A percentile compares a stretch with the other conserved stretches of the same genome.
Conservation (phyloP, 2,113 vertebrate species). For the Notarius quadriscutis region DNA sequence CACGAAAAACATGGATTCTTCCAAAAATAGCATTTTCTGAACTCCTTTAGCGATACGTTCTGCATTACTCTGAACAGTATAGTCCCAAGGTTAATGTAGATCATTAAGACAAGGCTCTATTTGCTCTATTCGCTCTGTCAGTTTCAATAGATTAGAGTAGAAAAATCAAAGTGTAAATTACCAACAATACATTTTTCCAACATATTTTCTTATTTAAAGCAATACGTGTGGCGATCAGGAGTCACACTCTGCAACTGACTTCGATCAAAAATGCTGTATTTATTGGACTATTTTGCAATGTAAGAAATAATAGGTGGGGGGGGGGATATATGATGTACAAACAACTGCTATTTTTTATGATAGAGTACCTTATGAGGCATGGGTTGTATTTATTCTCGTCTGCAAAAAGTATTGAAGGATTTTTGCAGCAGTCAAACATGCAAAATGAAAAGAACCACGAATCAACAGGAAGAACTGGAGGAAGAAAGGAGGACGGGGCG, state of each 20-base stretch:
- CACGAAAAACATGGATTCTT: slow-evolving; percentile 8
- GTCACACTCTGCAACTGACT: slow-evolving; percentile 86
- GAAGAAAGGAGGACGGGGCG: slow-evolving; percentile 29
- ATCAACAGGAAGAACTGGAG: slow-evolving; percentile 48
- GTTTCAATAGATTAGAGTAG: slow-evolving; percentile 74
- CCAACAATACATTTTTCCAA: slow-evolving; percentile 61
- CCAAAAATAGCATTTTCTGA: neutral
- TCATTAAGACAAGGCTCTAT: slow-evolving; percentile 67
- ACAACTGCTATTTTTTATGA: slow-evolving; percentile 88
- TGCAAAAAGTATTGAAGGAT: slow-evolving; percentile 81
- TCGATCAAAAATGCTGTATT: slow-evolving; percentile 89
- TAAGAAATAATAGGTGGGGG: slow-evolving; percentile 80
- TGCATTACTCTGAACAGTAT: slow-evolving; percentile 30
- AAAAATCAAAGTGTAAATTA: slow-evolving; percentile 75
- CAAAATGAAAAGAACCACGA: slow-evolving; percentile 65
- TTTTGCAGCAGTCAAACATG: slow-evolving; percentile 82
- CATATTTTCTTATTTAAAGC: slow-evolving; percentile 84
- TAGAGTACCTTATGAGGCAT: slow-evolving; percentile 47
- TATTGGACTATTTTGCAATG: slow-evolving; percentile 87
- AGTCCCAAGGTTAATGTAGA: slow-evolving; percentile 64
- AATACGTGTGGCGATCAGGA: slow-evolving; percentile 82
- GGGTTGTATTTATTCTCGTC: slow-evolving; percentile 86
- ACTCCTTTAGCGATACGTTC: slow-evolving; percentile 2
- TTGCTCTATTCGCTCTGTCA: slow-evolving; percentile 63
- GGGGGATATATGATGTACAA: slow-evolving; percentile 87